Conservation (phyloP, 1,140 invertebrate species). For the Bombus terrestris region DNA sequence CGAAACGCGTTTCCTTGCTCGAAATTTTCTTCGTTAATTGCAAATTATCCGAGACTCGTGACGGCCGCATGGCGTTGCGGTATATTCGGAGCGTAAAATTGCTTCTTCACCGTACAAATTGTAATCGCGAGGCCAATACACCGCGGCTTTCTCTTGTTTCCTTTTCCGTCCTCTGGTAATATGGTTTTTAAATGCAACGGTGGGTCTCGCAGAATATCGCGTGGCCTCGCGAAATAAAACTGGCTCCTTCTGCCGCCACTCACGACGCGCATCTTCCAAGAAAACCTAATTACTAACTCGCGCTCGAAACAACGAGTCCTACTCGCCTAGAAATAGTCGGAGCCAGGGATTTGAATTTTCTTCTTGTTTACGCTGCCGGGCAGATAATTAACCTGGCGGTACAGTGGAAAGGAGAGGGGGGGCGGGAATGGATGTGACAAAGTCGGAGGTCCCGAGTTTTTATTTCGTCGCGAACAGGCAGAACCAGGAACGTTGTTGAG, state of each 20-base stretch:
- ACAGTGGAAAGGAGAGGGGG: neutral
- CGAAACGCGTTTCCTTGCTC: neutral
- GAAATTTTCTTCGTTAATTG: conserved; percentile 31
- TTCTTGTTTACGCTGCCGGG: conserved; percentile 45
- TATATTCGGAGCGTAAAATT: conserved; percentile 41
- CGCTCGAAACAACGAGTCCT: conserved; percentile 24
- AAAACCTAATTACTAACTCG: conserved; percentile 40
- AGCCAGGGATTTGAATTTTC: conserved; percentile 2
- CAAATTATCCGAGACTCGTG: conserved; percentile 28
- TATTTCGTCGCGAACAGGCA: conserved; percentile 13
- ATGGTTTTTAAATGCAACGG: neutral
- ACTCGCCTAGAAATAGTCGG: neutral
- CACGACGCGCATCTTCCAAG: neutral
- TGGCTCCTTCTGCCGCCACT: neutral
- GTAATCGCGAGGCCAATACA: neutral
- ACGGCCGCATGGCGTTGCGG: conserved; percentile 2
- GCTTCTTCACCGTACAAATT: neutral
- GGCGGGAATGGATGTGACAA: neutral
- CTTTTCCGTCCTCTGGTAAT: neutral
- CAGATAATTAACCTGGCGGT: conserved; percentile 57
- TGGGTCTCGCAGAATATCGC: neutral
- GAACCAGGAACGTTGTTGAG: neutral
- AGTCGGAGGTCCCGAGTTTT: conserved; percentile 14
- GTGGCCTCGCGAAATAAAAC: neutral
- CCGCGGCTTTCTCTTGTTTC: no score